Base-by-base conservation (phyloP, 2,797 vertebrate species). In the Sitta carolinensis region DNA sequence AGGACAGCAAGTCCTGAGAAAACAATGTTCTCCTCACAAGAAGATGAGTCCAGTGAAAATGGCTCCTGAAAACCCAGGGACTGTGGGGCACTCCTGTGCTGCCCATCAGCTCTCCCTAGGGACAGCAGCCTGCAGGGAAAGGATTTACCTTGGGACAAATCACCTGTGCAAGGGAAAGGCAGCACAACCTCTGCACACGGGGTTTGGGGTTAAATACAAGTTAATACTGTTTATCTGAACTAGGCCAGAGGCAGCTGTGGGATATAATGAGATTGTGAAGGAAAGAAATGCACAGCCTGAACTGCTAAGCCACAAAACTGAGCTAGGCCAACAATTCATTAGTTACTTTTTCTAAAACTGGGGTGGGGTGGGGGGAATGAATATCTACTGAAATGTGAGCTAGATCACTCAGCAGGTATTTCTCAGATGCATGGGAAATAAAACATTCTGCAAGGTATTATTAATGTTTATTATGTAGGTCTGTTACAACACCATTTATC, bases 171-270 rank as follows among this genome's bases (percentile, higher is more conserved):
- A 75, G 36, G 70, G 10, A 77, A 84, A 63, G 51, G 43, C 59
- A 70, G 67, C 61, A 45, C 45, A 45, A 43, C 1, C 29, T 6
- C 2, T 3, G 34, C 61, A 32, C 14, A 9, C 36, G 16, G 16
- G 5, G 43, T 22, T 30, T 42, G 77, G 51, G 59, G 34, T 80
- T 90, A 83, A 90, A 80, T n/a, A 42, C 48, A 57, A 79, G 74
- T 78, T 84, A 92, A 86, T 50, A 8, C 34, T 88, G 61, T 77
- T 90, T 79, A 70, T 82, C 77, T 82, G 52, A 94, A 82, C 69
- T 6, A 63, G 77, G 80, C 78, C 79, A 67, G 83, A 91, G 80
- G 76, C 75, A 89, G 63, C 87, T 70, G 52, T 8, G 52, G 69
- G 83, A 90, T 40, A 87, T 47, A 73, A 90, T 40, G 63, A 91